phyloP scores from a whole-genome alignment of 1,140 invertebrate genomes.

The Aricia agestis region DNA sequence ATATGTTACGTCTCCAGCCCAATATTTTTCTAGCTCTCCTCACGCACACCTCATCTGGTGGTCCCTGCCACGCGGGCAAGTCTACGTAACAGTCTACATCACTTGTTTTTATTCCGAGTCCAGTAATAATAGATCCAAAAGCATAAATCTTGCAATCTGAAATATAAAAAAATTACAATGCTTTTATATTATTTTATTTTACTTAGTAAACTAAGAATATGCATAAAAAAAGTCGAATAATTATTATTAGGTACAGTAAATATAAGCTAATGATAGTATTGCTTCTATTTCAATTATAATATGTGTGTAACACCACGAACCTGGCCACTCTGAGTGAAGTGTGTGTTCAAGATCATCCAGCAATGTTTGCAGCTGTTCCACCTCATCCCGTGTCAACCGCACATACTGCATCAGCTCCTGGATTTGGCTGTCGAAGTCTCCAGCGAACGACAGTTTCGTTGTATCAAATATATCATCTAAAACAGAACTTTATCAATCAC shows the following conservation, averaged over 20 bases:
- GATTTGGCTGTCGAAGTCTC: slow-evolving; percentile 46
- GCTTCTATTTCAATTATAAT: not conserved
- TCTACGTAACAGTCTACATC: slow-evolving; percentile 82
- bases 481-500: not conserved
- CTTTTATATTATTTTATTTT: not conserved
- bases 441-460: slow-evolving; percentile 33
- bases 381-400: slow-evolving; percentile 39
- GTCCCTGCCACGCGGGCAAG: slow-evolving; percentile 28
- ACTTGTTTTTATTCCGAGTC: slow-evolving; percentile 79
- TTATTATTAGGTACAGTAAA: too few species aligned
- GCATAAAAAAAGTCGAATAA: too few species aligned
- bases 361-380: slow-evolving; percentile 38
- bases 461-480: slow-evolving; percentile 35
- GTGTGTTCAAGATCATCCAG: slow-evolving; percentile 40
- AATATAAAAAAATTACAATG: slow-evolving; percentile 27
- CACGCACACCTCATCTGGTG: slow-evolving; percentile 32
- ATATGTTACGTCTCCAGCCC: slow-evolving; percentile 48
- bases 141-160: slow-evolving; percentile 60
- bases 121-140: slow-evolving; percentile 82
- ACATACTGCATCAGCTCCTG: slow-evolving; percentile 34
- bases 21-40: slow-evolving; percentile 59
- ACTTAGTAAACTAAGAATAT: too few species aligned
- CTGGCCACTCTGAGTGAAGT: slow-evolving; percentile 37
- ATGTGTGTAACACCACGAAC: slow-evolving; percentile 27
- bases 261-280: not conserved